Evolutionary conservation across 2,888 invertebrate genomes (phyloP), one percentile per base, ranked within the genome.

Genomic region (Drosophila demipolita): DNA sequence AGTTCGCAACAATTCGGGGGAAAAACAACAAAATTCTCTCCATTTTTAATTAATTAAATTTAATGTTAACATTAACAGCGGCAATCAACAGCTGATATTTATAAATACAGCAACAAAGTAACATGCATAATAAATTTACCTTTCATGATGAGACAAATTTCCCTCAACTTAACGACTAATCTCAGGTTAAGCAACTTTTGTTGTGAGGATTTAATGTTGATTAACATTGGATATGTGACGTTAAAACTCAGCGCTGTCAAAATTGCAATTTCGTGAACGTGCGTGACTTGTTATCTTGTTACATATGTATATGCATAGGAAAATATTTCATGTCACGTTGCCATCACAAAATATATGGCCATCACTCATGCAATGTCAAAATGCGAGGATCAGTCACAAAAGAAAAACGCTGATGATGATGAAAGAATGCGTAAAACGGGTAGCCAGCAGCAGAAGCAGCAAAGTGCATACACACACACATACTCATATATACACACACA

Each of bases 321-420:
- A 59, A 55, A 73, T 42, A 72, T 64, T 67, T 68, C 66, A 71
- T 71, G 64, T 78, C 87, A 83, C 75, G 72, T 55, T 82, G 69
- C 65, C 82, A 85, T 82, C 85, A 42, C 79, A 65, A 71, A 71
- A 64, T 76, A 71, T 76, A 78, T 76, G 61, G 73, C 54, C 78
- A 78, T 77, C 81, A 68, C 65, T 78, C 78, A 78, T 73, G 62
- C 68, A 67, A 67, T 73, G 82, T 87, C 88, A 83, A 85, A 89
- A 70, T 78, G 72, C 73, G 89, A 89, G 89, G 84, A 85, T 89
- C 89, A 84, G 87, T 84, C 89, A 87, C 85, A 89, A 84, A 84
- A 89, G 84, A 73, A 60, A 65, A 66, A 50, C 61, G 66, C 67
- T 66, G 78, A 60, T 68, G 73, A 78, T 86, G 69, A 80, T 45